Base-by-base conservation (phyloP, 2,888 invertebrate species). In the Meteorus colon region DNA sequence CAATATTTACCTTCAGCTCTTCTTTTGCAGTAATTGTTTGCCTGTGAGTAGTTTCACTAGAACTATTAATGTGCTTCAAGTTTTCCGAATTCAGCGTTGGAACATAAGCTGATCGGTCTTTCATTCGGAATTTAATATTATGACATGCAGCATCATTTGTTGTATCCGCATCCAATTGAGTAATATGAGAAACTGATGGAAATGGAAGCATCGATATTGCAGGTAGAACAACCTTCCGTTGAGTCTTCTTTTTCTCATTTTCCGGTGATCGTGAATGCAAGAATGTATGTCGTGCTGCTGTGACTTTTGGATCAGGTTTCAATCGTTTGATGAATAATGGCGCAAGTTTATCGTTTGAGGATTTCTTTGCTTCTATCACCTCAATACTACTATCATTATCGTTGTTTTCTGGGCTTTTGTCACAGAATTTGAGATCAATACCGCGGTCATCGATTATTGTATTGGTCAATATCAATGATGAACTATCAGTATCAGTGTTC, bases 261-360 rank as follows among this genome's bases (percentile, higher is more conserved):
- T 94, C 93, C 12, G 94, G 94, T 6, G 94, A 91, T n/a, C 94
- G 94, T 78, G 95, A 94, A 81, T 93, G 92, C 51, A 96, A 90
- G 89, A 96, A 95, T 77, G 92, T 92, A 78, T 92, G 92, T 82
- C 93, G 93, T 5, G 95, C 95, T 86, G 93, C 92, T 63, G 93
- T 76, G 60, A 91, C 89, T 72, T 90, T 91, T 19, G 92, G 91
- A 90, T 94, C 93, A 19, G 91, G 85, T 85, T 91, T 92, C 8
- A 91, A 91, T 62, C 88, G 86, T 77, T 91, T 92, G 0, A 91
- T 85, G 88, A 96, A 96, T 65, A 96, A 90, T n/a, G 96, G 95
- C 1, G 95, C 95, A 19, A 90, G 85, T 79, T 88, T 89, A 81
- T 85, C 85, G 4, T 81, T 76, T 2, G 85, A 82, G 27, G 74